Evolutionary conservation across 35 echinoderm and acorn worm species (phyloP), one percentile per base, ranked within the genome.

Genomic region (Ptychodera flava): DNA sequence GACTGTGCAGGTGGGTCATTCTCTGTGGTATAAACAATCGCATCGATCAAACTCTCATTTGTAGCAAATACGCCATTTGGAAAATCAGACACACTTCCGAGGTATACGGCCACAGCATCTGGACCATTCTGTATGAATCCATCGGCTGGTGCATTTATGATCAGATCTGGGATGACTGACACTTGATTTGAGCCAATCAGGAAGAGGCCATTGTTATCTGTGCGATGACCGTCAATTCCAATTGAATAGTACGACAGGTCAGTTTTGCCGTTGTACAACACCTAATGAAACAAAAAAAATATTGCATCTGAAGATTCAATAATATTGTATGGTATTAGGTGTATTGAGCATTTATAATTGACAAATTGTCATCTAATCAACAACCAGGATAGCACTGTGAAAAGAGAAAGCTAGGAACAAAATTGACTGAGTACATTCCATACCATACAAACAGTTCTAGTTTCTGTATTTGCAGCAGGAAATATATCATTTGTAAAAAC

Each of bases 161-260:
- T 31, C 37, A 89, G 78, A 76, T 97, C 94, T 27, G 91, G 94
- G 6, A 80, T 78, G 75, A 85, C 87, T 36, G 81, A 78, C 16
- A 88, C 78, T 77, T 90, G 76, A 12, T 79, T 34, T 28, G 94
- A 88, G 28, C 93, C 96, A 0, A 99, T 91, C 35, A 99, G 32
- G 34, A 94, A 94, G 53, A 94, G 84, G 33, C 95, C 95, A 89
- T 98, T 90, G n/a, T 76, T 30, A 36, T 98, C 93, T 30, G 95
- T 94, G 28, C 79, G 78, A 35, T 82, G 34, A 1, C 90, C 90
- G 31, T 87, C 89, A 14, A 94, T 84, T 1, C 29, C 81, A 64
- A 64, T 64, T 64, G 45, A 6, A 64, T 64, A 22, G 22, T 64
- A 64, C 6, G 45, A 6, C 45, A 64, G 45, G 22, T 64, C 45